Evolutionary conservation across 1,140 invertebrate genomes (phyloP).

Genomic region (Drosophila sucinea): DNA sequence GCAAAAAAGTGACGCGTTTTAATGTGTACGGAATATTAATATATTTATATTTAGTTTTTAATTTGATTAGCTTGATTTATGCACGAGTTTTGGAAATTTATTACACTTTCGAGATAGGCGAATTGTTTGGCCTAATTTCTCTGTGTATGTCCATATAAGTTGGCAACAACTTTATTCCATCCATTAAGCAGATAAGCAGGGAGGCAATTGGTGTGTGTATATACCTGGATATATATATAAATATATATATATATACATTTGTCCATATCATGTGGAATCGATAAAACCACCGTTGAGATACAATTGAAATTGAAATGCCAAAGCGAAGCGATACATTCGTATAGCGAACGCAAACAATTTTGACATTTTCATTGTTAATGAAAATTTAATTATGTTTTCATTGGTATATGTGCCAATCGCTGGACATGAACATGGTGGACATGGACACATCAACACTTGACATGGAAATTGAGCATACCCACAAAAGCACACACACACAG

Average conservation of each 20-base stretch:
- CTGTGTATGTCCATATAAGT: conserved; percentile 25
- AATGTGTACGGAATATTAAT: conserved; percentile 57
- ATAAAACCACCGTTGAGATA: conserved; percentile 35
- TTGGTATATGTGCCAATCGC: conserved; percentile 35
- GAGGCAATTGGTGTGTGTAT: background rate
- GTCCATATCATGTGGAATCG: conserved; percentile 42
- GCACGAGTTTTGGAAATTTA: conserved; percentile 39
- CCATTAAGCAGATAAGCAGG: conserved; percentile 41
- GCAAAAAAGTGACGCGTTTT: conserved; percentile 67
- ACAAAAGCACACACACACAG: background rate
- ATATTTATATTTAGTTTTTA: conserved; percentile 46
- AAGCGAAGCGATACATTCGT: conserved; percentile 23
- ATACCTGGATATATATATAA: conserved; percentile 19
- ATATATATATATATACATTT: conserved; percentile 4
- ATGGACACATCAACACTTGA: conserved; percentile 21
- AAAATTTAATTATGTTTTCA: conserved; percentile 78
- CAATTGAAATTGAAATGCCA: conserved; percentile 45
- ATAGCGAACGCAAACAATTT: conserved; percentile 52
- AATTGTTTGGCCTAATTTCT: conserved; percentile 29
- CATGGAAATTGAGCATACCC: conserved; percentile 1
- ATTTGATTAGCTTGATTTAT: conserved; percentile 14
- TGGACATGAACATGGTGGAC: conserved; percentile 18
- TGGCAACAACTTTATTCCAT: conserved; percentile 40
- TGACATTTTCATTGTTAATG: conserved; percentile 79
- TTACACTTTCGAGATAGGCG: conserved; percentile 27